phyloP scores from a whole-genome alignment of 2,113 vertebrate genomes.

The Strix aluco region DNA sequence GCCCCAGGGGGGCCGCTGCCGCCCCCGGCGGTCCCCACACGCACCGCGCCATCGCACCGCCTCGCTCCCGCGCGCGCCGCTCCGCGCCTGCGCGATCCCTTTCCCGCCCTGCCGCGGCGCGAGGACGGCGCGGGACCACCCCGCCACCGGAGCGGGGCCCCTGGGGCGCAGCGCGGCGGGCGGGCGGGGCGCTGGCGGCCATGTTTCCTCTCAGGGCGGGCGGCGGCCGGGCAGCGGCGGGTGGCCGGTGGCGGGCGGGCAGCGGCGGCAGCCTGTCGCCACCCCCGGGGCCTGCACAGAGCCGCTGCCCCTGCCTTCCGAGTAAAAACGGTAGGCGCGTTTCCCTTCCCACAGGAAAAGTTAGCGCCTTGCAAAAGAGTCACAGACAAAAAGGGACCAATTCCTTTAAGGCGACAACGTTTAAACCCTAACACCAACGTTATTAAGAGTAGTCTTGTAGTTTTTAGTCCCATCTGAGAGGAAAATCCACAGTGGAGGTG shows the following conservation, averaged over 20 bases:
- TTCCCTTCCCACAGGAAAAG: not conserved
- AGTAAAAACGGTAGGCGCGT: fast-evolving
- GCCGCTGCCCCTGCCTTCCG: fast-evolving
- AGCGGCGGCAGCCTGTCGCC: no score
- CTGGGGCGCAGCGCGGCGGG: no score
- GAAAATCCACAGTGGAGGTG: not conserved
- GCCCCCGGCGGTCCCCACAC: not conserved
- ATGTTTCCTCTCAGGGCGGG: no score
- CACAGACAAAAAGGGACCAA: fast-evolving
- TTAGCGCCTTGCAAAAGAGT: fast-evolving
- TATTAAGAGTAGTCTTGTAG: not conserved
- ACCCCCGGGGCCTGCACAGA: fast-evolving
- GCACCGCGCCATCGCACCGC: fast-evolving
- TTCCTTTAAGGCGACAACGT: fast-evolving
- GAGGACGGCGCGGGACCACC: not conserved
- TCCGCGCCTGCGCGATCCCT: not conserved
- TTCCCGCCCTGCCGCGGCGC: not conserved
- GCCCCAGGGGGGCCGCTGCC: no score
- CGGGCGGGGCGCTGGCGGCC: no score
- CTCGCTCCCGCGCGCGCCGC: fast-evolving
- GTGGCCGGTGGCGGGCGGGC: no score
- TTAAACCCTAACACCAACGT: not conserved
- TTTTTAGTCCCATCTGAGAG: not conserved
- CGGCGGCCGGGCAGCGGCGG: no score
- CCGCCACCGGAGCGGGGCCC: no score